These are phyloP conservation scores for Alectura lathami DNA, from an alignment of 2,113 vertebrate species.

Conservation along the genomic window DNA sequence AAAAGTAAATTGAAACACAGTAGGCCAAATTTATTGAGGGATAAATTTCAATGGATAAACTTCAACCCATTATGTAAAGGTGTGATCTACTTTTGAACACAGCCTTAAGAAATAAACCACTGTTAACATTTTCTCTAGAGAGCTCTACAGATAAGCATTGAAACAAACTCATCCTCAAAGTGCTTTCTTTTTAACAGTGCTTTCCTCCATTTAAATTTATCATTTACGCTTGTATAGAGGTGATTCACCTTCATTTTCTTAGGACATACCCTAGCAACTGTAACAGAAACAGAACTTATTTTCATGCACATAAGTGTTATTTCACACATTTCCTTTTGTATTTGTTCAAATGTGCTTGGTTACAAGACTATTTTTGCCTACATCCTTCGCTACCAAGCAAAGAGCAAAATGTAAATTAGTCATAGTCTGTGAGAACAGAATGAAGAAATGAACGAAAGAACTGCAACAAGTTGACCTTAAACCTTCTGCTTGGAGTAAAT, in stretches of 20 bases:
- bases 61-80: not conserved
- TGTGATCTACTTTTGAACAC: not conserved
- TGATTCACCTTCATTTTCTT: not conserved
- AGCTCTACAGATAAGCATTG: not conserved
- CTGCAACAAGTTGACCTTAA: slow-evolving; percentile 3
- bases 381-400: not conserved
- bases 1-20: not conserved
- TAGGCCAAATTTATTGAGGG: not conserved
- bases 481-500: not conserved
- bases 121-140: not conserved
- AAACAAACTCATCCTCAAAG: not conserved
- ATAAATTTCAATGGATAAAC: not conserved
- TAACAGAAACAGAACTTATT: not conserved
- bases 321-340: not conserved
- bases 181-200: not conserved
- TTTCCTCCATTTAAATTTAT: not conserved
- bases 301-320: not conserved
- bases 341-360: not conserved
- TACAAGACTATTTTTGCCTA: not conserved
- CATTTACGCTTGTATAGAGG: not conserved
- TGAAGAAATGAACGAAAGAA: not conserved
- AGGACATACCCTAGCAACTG: not conserved
- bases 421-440: not conserved
- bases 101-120: not conserved
- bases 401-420: slow-evolving; percentile 33